Conservation (phyloP, 2,888 invertebrate species). For the Amblyjoppa fuscipennis region DNA sequence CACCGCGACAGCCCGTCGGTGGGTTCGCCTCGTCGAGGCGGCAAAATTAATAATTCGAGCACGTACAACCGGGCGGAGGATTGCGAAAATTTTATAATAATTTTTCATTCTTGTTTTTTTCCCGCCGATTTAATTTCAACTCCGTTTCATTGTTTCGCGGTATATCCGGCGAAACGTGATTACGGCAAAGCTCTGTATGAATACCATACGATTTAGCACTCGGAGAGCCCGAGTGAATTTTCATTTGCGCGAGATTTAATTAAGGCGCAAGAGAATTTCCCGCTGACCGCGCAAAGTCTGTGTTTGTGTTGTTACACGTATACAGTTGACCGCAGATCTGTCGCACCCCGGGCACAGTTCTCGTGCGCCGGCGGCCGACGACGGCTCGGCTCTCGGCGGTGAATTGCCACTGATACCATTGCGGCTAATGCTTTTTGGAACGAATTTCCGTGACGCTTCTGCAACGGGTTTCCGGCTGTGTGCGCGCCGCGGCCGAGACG, state of each 20-base stretch:
- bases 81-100: not conserved
- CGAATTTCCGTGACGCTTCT: conserved; percentile 50
- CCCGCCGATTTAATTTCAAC: not conserved
- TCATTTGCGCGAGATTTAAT: conserved; percentile 46
- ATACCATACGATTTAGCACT: conserved; percentile 3
- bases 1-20: not conserved
- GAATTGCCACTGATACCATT: conserved; percentile 26
- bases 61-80: not conserved
- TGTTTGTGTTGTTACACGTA: not conserved
- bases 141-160: conserved; percentile 1
- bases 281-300: not conserved
- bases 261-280: conserved; percentile 32
- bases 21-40: not conserved
- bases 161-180: not conserved
- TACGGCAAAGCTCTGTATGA: not conserved
- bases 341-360: conserved; percentile 25
- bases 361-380: not conserved
- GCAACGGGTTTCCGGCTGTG: conserved; percentile 39
- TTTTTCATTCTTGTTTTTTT: not conserved
- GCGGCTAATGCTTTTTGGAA: conserved; percentile 44
- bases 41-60: conserved; percentile 3
- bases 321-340: conserved; percentile 11
- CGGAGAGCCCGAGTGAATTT: not conserved
- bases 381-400: not conserved
- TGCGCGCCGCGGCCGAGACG: not conserved